phyloP scores from a whole-genome alignment of 2,113 vertebrate genomes.

The Ochotona curzoniae region DNA sequence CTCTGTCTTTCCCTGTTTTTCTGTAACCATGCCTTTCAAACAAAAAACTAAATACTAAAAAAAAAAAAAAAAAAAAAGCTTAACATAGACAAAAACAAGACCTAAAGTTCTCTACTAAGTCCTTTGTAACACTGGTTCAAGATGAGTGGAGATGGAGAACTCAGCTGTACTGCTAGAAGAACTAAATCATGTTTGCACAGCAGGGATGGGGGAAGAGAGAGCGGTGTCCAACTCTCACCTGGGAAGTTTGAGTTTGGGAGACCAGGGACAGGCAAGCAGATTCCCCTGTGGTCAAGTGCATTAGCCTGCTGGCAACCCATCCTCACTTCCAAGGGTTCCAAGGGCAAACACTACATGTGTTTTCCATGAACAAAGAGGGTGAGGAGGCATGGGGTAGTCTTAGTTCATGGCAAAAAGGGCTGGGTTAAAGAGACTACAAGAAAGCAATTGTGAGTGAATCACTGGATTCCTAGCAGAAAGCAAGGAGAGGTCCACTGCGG shows the following conservation, averaged over 20 bases:
- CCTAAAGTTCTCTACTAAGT: not conserved
- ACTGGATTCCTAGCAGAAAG: not conserved
- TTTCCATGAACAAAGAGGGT: not conserved
- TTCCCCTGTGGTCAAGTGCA: too few relatives aligned
- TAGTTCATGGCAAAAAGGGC: not conserved
- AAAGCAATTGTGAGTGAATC: not conserved
- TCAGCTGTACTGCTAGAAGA: not conserved
- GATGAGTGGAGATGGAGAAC: not conserved
- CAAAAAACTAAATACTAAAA: too few relatives aligned
- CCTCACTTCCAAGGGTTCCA: not conserved
- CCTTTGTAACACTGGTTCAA: not conserved
- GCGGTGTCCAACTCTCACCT: not conserved
- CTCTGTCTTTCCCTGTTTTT: too few relatives aligned
- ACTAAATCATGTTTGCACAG: not conserved
- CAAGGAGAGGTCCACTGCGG: not conserved
- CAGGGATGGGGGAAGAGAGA: not conserved
- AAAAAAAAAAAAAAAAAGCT: too few relatives aligned
- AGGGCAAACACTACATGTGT: not conserved
- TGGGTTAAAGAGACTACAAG: not conserved
- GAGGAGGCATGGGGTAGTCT: not conserved
- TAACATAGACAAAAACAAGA: not conserved
- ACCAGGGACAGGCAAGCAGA: not conserved
- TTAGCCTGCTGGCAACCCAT: not conserved
- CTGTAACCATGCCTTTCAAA: too few relatives aligned
- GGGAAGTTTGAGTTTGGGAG: not conserved